Percentiles rank a stretch among this genome's conserved stretches.
These are phyloP conservation scores for Mergus octosetaceus DNA, from an alignment of 2,797 vertebrate genomes.

Conservation along the genomic window DNA sequence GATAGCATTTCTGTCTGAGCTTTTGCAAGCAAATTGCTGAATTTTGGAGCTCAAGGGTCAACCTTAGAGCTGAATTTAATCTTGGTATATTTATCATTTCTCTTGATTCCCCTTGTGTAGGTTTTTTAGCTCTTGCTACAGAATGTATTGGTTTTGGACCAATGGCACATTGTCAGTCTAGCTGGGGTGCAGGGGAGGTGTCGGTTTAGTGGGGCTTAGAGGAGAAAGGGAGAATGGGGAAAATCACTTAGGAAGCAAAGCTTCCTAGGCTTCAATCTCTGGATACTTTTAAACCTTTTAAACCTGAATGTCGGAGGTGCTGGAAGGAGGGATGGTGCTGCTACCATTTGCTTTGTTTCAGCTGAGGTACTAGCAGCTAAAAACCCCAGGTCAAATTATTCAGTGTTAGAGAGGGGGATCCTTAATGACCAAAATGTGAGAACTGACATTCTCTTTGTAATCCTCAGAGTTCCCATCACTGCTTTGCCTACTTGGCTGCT, in stretches of 20 bases:
- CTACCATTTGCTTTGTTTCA: background rate
- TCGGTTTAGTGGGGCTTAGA: background rate
- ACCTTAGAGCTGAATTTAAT: background rate
- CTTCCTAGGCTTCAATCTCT: background rate
- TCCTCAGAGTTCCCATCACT: background rate
- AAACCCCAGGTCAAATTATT: background rate
- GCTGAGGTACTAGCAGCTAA: background rate
- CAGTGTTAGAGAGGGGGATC: background rate
- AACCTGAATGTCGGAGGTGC: background rate
- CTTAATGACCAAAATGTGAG: background rate
- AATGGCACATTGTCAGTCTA: background rate
- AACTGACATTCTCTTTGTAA: background rate
- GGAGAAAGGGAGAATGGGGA: background rate
- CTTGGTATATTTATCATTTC: background rate
- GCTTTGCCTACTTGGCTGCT: background rate
- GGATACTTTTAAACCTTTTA: background rate
- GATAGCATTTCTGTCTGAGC: background rate
- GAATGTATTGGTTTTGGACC: background rate
- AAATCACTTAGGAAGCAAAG: conserved; percentile 13
- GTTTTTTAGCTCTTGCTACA: background rate
- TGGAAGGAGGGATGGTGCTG: background rate
- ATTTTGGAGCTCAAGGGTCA: background rate
- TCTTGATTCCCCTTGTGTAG: background rate
- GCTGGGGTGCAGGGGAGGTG: background rate
- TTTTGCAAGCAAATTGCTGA: background rate